phyloP scores from a whole-genome alignment of 2,113 vertebrate genomes.

The Trachemys scripta region DNA sequence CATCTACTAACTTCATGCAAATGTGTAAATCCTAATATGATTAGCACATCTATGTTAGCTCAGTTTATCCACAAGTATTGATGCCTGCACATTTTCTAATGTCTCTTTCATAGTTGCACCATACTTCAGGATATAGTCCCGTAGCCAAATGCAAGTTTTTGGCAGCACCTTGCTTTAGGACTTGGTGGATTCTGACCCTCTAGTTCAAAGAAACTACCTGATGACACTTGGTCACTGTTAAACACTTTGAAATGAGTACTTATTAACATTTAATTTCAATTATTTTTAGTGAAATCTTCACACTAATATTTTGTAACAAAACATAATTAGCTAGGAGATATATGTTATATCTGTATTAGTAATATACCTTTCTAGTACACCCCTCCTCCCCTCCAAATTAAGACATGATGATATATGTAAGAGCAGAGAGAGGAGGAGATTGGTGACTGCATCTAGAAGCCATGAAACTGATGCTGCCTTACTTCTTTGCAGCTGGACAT shows the following conservation, averaged over 20 bases:
- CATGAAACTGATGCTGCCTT: neutral
- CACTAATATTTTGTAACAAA: neutral
- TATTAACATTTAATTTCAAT: neutral
- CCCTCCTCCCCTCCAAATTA: neutral
- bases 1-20: neutral
- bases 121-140: neutral
- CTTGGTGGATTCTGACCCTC: neutral
- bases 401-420: neutral
- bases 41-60: neutral
- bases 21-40: neutral
- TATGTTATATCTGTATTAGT: neutral
- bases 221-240: neutral
- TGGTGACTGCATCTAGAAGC: neutral
- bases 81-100: rapidly evolving
- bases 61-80: neutral
- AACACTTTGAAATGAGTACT: neutral
- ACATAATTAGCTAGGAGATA: neutral
- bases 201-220: neutral
- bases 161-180: neutral
- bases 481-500: too few species aligned
- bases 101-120: neutral
- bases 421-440: neutral
- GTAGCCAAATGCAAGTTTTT: neutral
- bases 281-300: neutral
- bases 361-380: neutral